Evolutionary conservation across 1,140 invertebrate genomes (phyloP).

Genomic region (Latrodectus geometricus): DNA sequence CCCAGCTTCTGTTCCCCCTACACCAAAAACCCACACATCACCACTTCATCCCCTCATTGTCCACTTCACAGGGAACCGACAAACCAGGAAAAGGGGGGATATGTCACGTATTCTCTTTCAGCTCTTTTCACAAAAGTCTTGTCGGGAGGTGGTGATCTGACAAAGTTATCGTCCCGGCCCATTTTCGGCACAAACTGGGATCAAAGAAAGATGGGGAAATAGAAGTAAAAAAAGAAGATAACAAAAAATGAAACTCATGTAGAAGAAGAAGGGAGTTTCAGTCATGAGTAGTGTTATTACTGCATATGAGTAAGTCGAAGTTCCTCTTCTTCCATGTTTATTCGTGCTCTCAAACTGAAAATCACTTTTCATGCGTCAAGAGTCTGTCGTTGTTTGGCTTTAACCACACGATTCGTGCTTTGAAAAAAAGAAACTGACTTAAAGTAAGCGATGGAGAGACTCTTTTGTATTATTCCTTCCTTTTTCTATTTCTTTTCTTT

Average conservation of each 20-base stretch:
- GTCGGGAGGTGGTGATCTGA: neutral
- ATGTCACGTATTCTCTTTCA: constrained; percentile 24
- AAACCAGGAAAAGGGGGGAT: neutral
- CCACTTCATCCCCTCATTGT: constrained; percentile 23
- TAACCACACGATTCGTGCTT: neutral
- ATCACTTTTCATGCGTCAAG: constrained; percentile 2
- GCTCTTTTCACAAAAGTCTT: neutral
- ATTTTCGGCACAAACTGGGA: neutral
- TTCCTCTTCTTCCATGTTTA: neutral
- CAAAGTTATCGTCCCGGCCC: constrained; percentile 5
- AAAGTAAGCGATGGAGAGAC: neutral
- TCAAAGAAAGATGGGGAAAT: neutral
- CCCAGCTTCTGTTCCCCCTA: neutral
- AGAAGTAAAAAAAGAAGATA: neutral
- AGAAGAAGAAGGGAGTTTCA: neutral
- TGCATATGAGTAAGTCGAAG: neutral
- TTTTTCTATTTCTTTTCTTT: neutral
- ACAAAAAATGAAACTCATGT: neutral
- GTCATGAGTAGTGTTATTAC: neutral
- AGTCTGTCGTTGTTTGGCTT: neutral
- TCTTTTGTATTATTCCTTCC: neutral
- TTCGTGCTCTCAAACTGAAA: neutral
- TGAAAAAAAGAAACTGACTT: neutral
- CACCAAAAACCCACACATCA: neutral
- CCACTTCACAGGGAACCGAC: constrained; percentile 45